Evolutionary conservation across 2,113 vertebrate genomes (phyloP).

Genomic region (Corythaeola cristata): DNA sequence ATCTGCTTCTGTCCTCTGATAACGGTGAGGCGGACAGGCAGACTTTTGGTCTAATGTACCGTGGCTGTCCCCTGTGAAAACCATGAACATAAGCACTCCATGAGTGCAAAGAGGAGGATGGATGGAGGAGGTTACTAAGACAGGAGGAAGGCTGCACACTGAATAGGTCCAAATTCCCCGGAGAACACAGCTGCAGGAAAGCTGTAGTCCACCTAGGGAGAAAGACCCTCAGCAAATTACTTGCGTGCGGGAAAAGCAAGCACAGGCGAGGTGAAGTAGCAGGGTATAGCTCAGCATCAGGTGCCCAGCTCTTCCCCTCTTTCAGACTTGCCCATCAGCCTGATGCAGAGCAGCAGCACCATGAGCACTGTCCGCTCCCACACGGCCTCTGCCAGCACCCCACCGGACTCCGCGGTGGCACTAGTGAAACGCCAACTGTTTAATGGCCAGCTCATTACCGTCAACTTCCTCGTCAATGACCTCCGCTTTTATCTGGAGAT

Average conservation of each 20-base stretch:
- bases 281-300: neutral
- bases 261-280: neutral
- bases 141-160: neutral
- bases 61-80: neutral
- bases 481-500: constrained; percentile 75
- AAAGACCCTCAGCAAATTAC: neutral
- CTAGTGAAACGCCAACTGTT: constrained; percentile 40
- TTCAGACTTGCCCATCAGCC: constrained; percentile 22
- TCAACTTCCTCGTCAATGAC: constrained; percentile 71
- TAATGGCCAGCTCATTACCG: constrained; percentile 1
- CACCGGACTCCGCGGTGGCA: neutral
- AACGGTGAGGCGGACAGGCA: neutral
- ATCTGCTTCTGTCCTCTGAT: neutral
- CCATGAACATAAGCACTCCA: neutral
- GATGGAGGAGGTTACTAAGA: neutral
- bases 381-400: rapidly evolving
- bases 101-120: neutral
- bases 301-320: neutral
- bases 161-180: neutral
- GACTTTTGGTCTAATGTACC: neutral
- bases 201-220: neutral
- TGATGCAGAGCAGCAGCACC: neutral
- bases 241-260: neutral
- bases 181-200: neutral
- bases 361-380: rapidly evolving